phyloP scores from a whole-genome alignment of 2,797 vertebrate species.

The Ceryle rudis region DNA sequence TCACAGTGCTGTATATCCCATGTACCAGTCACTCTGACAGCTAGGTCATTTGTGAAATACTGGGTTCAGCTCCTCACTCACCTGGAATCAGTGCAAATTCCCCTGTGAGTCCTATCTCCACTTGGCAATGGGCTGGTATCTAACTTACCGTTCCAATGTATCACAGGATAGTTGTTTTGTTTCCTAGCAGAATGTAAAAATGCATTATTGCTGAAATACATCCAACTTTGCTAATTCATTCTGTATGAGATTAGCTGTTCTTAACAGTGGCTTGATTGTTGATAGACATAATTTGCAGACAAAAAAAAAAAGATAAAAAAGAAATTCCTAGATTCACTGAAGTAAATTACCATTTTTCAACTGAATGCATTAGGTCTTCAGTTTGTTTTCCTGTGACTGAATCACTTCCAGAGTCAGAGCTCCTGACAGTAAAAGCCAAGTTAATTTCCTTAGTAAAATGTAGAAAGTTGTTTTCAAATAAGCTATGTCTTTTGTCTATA shows the following conservation, averaged over 20 bases:
- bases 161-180: neutral
- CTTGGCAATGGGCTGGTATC: neutral
- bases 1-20: neutral
- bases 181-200: neutral
- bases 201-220: neutral
- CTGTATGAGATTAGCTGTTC: neutral
- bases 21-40: neutral
- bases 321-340: neutral
- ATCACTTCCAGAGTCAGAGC: neutral
- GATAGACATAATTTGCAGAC: neutral
- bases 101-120: neutral
- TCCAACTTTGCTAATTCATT: neutral
- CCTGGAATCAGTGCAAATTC: neutral
- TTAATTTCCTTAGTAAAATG: neutral
- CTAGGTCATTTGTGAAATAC: neutral
- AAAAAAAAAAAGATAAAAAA: neutral
- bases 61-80: neutral
- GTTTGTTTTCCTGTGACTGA: neutral
- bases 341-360: neutral
- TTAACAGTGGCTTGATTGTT: neutral
- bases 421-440: neutral
- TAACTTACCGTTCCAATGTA: accelerated
- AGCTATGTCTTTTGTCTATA: neutral
- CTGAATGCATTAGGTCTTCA: neutral
- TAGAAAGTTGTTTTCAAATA: neutral